Conservation (phyloP, 2,797 vertebrate species). For the Peromyscus attwateri region DNA sequence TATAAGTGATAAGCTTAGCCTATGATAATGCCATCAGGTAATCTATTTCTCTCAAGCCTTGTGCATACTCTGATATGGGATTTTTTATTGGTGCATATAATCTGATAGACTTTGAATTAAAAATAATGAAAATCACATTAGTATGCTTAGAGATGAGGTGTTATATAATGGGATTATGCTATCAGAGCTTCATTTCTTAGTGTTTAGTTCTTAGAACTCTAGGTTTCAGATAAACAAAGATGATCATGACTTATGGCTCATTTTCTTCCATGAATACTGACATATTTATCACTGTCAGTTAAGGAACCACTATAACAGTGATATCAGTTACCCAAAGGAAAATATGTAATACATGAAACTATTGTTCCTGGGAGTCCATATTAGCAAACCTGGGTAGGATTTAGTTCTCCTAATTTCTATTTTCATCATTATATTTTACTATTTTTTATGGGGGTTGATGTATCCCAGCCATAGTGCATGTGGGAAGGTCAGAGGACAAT, state of each 20-base stretch:
- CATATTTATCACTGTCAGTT: conserved; percentile 58
- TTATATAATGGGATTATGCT: conserved; percentile 70
- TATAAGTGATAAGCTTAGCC: conserved; percentile 63
- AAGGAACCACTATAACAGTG: background rate
- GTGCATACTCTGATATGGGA: background rate
- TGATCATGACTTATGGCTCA: conserved; percentile 52
- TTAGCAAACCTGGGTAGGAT: background rate
- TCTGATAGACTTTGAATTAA: conserved; percentile 80
- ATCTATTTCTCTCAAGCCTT: conserved; percentile 46
- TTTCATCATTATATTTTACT: background rate
- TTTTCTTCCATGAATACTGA: conserved; percentile 34
- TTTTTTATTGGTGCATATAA: conserved; percentile 54
- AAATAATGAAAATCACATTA: conserved; percentile 78
- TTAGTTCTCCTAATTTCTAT: background rate
- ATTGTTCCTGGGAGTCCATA: background rate
- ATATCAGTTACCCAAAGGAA: background rate
- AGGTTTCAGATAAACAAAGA: conserved; percentile 70
- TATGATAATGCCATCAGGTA: conserved; percentile 52
- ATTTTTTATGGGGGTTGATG: background rate
- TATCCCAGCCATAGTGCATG: background rate
- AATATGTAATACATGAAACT: background rate
- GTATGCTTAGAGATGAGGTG: conserved; percentile 61
- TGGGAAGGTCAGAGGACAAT: background rate
- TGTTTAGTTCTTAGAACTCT: conserved; percentile 58
- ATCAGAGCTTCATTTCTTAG: conserved; percentile 68